These are phyloP conservation scores for Zoanthus gigantus DNA, from an alignment of 92 coral and sea anemone species.

Conservation along the genomic window DNA sequence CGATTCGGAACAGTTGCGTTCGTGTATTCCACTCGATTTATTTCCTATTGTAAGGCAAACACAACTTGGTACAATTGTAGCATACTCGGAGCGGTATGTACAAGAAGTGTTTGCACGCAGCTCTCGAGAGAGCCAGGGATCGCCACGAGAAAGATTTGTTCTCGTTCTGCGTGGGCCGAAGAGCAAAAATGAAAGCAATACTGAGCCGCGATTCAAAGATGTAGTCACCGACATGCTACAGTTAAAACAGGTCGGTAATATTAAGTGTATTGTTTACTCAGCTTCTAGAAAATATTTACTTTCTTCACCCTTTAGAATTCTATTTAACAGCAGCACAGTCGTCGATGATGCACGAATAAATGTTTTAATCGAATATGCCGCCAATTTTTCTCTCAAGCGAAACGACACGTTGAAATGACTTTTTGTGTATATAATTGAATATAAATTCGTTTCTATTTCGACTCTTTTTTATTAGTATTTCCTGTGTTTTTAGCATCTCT, in stretches of 20 bases:
- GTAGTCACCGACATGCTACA: conserved; percentile 96
- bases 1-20: conserved; percentile 67
- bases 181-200: conserved; percentile 62
- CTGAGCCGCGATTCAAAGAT: conserved; percentile 87
- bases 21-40: conserved; percentile 78
- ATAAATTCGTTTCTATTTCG: background rate
- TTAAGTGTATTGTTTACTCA: background rate
- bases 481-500: background rate
- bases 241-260: conserved; percentile 87
- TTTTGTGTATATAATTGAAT: background rate
- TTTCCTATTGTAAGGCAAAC: conserved; percentile 91
- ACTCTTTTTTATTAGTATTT: background rate
- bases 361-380: conserved; percentile 10
- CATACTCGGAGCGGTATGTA: conserved; percentile 88
- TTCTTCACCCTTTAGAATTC: background rate
- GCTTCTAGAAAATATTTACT: background rate
- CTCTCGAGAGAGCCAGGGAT: conserved; percentile 23
- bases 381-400: conserved; percentile 24
- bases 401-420: conserved; percentile 3
- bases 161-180: conserved; percentile 86
- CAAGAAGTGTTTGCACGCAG: conserved; percentile 72
- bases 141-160: conserved; percentile 83
- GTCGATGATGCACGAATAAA: background rate
- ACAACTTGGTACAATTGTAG: conserved; percentile 82
- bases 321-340: background rate